Evolutionary conservation across 2,113 vertebrate genomes (phyloP), one percentile per base, ranked within the genome.

Genomic region (Corvus moneduloides): DNA sequence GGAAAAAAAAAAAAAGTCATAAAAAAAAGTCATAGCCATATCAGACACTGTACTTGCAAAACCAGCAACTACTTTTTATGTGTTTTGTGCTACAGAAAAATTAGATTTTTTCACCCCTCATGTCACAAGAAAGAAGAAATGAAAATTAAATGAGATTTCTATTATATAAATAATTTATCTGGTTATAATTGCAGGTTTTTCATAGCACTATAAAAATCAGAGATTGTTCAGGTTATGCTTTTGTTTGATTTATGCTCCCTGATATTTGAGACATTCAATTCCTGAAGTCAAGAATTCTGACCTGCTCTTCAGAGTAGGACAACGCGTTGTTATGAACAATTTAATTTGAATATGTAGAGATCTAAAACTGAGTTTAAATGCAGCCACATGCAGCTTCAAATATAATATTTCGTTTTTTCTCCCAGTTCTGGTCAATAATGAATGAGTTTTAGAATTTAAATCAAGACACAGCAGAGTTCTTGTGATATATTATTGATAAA

Each of bases 401-500:
- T 94, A 90, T 89, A 96, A 77, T 44, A 64, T 81, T 73, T 93
- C 13, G 66, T 79, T 64, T 67, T 92, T 93, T 59, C 67, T 93
- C n/a, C 13, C 27, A 51, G 88, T 96, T 95, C 48, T 97, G 48
- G 59, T 98, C 90, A 98, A 98, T 98, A 98, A 98, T 98, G 95
- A 98, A 98, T 97, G 96, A 97, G 84, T 92, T 97, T 97, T 84
- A 93, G 94, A 96, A 91, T 96, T 98, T 95, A 97, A 97, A 96
- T 96, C 95, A 94, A 96, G 97, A 91, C 62, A 72, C 94, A 95
- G 83, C 39, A 27, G 94, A 87, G 90, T 96, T 97, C 35, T 95
- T 89, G 44, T 75, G 75, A 94, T 98, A 87, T 95, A 97, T 98
- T 98, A 98, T 98, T 98, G 96, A 97, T 98, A 97, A 96, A 92